These are phyloP conservation scores for Sinocyclocheilus maitianheensis DNA, from an alignment of 2,113 vertebrate species.

Conservation along the genomic window DNA sequence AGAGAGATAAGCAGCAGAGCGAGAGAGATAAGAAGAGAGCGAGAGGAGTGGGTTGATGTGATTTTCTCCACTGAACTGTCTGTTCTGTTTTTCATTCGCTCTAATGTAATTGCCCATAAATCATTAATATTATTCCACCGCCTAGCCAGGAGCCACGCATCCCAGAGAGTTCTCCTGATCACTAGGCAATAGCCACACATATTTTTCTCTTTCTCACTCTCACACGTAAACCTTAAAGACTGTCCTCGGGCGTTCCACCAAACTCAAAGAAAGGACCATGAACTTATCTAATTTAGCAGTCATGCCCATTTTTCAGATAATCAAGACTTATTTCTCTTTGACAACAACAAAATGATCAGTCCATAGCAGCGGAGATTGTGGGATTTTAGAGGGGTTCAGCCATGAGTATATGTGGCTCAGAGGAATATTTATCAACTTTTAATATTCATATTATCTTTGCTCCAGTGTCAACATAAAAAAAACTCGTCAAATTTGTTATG, in stretches of 20 bases:
- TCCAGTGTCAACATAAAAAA: not conserved
- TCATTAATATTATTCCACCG: constrained; percentile 69
- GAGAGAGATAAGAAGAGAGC: constrained; percentile 25
- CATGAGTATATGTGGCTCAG: not conserved
- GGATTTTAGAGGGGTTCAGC: not conserved
- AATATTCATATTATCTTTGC: not conserved
- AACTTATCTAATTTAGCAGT: constrained; percentile 26
- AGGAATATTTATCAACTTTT: not conserved
- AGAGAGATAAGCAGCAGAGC: constrained; percentile 12
- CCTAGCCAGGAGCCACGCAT: constrained; percentile 57
- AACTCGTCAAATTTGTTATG: not conserved
- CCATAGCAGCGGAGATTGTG: not conserved
- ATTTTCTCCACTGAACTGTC: constrained; percentile 23
- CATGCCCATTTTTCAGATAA: constrained; percentile 6
- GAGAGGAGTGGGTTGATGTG: constrained; percentile 20
- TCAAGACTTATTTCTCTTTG: constrained; percentile 1
- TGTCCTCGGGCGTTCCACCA: not conserved
- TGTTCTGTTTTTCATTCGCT: constrained; percentile 54
- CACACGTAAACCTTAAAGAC: constrained; percentile 16
- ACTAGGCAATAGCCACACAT: constrained; percentile 48
- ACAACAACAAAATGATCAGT: not conserved
- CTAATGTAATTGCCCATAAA: constrained; percentile 71
- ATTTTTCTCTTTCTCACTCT: not conserved
- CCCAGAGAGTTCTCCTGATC: constrained; percentile 48
- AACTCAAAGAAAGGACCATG: constrained; percentile 15